A percentile compares a stretch with the other conserved stretches of the same genome.
phyloP scores from a whole-genome alignment of 1,140 invertebrate species.

The Scaptomyza graminum region DNA sequence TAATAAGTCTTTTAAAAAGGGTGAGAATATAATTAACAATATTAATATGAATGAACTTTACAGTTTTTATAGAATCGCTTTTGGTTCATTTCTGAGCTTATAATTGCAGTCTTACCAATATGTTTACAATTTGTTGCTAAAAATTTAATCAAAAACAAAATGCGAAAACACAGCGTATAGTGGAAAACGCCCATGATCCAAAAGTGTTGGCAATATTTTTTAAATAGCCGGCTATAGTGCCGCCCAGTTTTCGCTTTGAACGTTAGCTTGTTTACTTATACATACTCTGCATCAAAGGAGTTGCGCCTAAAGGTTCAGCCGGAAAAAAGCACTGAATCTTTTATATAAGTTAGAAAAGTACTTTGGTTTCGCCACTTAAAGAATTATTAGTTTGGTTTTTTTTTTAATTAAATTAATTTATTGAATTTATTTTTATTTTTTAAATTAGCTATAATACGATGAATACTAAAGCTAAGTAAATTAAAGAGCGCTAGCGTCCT shows the following conservation, averaged over 20 bases:
- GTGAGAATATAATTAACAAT: background rate
- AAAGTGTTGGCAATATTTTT: slow-evolving; percentile 46
- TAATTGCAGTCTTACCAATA: slow-evolving; percentile 7
- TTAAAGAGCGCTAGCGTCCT: no score
- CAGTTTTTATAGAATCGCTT: background rate
- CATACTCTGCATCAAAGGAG: slow-evolving; percentile 21
- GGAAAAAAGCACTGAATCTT: no score
- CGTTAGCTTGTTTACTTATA: slow-evolving; percentile 35
- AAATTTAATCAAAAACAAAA: slow-evolving; percentile 37
- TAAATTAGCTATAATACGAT: no score
- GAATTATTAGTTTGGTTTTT: no score
- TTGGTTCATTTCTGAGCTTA: background rate
- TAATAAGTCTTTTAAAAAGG: slow-evolving; percentile 4
- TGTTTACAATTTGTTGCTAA: background rate
- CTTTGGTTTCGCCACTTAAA: no score
- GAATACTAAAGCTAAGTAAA: no score
- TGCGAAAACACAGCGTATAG: slow-evolving; percentile 12
- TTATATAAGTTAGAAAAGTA: no score
- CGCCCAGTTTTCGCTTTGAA: slow-evolving; percentile 22
- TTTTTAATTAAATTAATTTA: no score
- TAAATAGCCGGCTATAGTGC: slow-evolving; percentile 16
- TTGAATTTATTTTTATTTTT: no score
- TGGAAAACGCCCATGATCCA: slow-evolving; percentile 26
- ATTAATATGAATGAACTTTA: background rate
- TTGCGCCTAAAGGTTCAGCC: no score